Conservation (phyloP, 2,888 invertebrate species). For the Camptogramma bilineatum region DNA sequence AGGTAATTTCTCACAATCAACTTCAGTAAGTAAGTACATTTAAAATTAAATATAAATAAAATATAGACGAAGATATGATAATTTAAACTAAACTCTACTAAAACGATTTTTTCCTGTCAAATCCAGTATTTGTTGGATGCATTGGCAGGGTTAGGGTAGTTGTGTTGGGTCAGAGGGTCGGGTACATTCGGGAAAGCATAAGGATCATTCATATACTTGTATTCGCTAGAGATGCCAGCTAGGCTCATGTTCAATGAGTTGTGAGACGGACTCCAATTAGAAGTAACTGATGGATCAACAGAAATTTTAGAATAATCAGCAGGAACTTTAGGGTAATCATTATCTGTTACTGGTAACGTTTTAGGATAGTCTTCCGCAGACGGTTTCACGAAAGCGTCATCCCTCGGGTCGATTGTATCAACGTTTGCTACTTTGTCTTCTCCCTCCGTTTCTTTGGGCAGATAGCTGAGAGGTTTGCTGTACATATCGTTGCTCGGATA, state of each 20-base stretch:
- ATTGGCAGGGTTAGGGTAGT: slow-evolving; percentile 76
- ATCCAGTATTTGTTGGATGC: slow-evolving; percentile 82
- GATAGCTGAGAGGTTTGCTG: slow-evolving; percentile 76
- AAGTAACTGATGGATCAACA: slow-evolving; percentile 79
- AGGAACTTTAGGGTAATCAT: slow-evolving; percentile 86
- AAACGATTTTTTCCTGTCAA: slow-evolving; percentile 59
- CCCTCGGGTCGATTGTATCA: slow-evolving; percentile 75
- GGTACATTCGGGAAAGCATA: slow-evolving; percentile 78
- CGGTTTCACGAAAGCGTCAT: slow-evolving; percentile 72
- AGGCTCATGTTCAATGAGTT: slow-evolving; percentile 81
- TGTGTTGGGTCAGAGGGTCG: slow-evolving; percentile 78
- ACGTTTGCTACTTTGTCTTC: slow-evolving; percentile 73
- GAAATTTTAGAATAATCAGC: slow-evolving; percentile 80
- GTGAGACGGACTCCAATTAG: slow-evolving; percentile 84
- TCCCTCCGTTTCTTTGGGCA: slow-evolving; percentile 75
- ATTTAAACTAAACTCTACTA: slow-evolving; percentile 42
- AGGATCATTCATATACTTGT: slow-evolving; percentile 82
- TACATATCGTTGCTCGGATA: slow-evolving; percentile 74
- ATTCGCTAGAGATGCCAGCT: slow-evolving; percentile 77
- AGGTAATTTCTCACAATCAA: slow-evolving; percentile 74
- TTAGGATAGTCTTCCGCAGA: slow-evolving; percentile 72
- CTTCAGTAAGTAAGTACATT: slow-evolving; percentile 47
- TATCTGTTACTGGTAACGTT: slow-evolving; percentile 70
- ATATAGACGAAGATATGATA: slow-evolving; percentile 51
- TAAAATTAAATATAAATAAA: slow-evolving; percentile 61